Evolutionary conservation across 1,140 invertebrate species (phyloP).

Genomic region (Lordiphosa mommai): DNA sequence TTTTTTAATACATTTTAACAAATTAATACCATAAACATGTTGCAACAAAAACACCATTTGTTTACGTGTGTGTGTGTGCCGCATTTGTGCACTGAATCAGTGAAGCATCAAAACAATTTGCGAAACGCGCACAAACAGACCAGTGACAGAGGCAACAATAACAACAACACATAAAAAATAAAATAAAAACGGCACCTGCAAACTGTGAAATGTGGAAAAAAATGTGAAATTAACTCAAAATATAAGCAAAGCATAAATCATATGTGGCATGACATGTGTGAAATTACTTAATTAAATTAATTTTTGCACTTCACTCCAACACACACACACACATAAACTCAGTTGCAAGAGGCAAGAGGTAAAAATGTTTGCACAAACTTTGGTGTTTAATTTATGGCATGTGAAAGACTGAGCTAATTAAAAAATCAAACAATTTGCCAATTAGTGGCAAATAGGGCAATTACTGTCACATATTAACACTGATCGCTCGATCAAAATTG

Average conservation of each 20-base stretch:
- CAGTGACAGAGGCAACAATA: slow-evolving; percentile 28
- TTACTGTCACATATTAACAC: slow-evolving; percentile 10
- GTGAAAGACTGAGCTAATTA: slow-evolving; percentile 36
- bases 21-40: slow-evolving; percentile 52
- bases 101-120: slow-evolving; percentile 57
- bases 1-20: slow-evolving; percentile 28
- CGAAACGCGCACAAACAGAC: slow-evolving; percentile 46
- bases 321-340: background rate
- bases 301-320: slow-evolving; percentile 35
- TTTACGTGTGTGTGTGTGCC: slow-evolving; percentile 28
- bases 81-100: slow-evolving; percentile 32
- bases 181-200: slow-evolving; percentile 12
- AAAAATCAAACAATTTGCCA: slow-evolving; percentile 33
- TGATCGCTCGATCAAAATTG: no score
- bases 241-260: slow-evolving; percentile 60
- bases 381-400: slow-evolving; percentile 47
- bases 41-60: slow-evolving; percentile 24
- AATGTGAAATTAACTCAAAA: slow-evolving; percentile 57
- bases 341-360: background rate
- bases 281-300: slow-evolving; percentile 72
- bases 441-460: slow-evolving; percentile 23
- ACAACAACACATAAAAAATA: slow-evolving; percentile 6
- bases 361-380: slow-evolving; percentile 15
- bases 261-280: slow-evolving; percentile 61
- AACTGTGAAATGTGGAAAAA: slow-evolving; percentile 13